phyloP scores from a whole-genome alignment of 2,888 invertebrate species.

The Cantharis rufa region DNA sequence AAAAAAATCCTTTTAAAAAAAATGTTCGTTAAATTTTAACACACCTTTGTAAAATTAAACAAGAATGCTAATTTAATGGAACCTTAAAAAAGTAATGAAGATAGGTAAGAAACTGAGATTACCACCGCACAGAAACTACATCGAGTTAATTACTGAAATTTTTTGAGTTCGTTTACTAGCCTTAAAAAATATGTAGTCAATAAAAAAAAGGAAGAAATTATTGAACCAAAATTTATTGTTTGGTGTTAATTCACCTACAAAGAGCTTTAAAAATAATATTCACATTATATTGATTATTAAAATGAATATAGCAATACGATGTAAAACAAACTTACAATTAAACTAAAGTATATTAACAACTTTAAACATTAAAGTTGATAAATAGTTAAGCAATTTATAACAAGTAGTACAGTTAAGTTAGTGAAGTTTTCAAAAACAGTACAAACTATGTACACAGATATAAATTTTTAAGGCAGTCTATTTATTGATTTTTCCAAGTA shows the following conservation, averaged over 20 bases:
- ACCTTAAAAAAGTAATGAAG: too few species aligned
- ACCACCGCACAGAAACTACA: too few species aligned
- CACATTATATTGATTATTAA: neutral
- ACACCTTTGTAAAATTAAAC: too few species aligned
- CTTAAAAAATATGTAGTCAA: too few species aligned
- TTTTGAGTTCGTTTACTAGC: too few species aligned
- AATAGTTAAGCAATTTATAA: neutral
- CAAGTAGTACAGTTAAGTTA: neutral
- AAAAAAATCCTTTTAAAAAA: too few species aligned
- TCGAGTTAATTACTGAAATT: too few species aligned
- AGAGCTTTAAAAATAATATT: neutral
- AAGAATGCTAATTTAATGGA: too few species aligned
- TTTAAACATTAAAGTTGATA: neutral
- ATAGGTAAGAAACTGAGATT: too few species aligned
- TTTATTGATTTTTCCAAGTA: neutral
- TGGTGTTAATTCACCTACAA: neutral
- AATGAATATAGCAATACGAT: neutral
- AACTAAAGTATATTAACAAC: neutral
- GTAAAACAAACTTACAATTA: neutral
- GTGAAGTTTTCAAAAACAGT: neutral
- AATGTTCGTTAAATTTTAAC: too few species aligned
- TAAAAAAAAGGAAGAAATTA: neutral
- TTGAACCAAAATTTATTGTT: neutral
- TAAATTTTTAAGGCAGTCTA: constrained; percentile 2
- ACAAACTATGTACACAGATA: neutral